Conservation (phyloP, 2,113 vertebrate genomes). For the Paedocypris sp. region DNA sequence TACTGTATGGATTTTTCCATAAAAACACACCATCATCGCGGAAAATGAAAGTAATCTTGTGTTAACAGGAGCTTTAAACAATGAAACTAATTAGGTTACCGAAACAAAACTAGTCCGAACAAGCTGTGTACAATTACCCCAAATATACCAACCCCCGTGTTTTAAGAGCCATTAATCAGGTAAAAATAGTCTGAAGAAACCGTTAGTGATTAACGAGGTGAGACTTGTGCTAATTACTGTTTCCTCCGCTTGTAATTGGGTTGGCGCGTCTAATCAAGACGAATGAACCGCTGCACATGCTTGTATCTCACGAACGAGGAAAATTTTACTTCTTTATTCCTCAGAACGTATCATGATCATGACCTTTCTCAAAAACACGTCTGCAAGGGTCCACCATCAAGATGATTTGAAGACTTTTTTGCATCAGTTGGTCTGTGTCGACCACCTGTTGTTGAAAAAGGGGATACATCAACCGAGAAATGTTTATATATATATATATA, state of each 20-base stretch:
- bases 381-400: background rate
- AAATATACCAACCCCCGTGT: slow-evolving; percentile 77
- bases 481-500: background rate
- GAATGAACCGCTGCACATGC: slow-evolving; percentile 67
- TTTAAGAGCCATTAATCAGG: slow-evolving; percentile 95
- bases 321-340: slow-evolving; percentile 15
- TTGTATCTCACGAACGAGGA: slow-evolving; percentile 13
- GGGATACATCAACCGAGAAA: background rate
- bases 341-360: slow-evolving; percentile 1
- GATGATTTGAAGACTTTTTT: slow-evolving; percentile 11
- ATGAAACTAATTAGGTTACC: slow-evolving; percentile 46
- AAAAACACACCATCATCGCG: too few species aligned
- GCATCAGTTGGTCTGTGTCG: background rate
- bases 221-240: slow-evolving; percentile 98
- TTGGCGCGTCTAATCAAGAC: slow-evolving; percentile 89
- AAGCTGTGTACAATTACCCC: slow-evolving; percentile 89
- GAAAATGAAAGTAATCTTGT: too few species aligned
- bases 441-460: slow-evolving; percentile 11
- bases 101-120: slow-evolving; percentile 63
- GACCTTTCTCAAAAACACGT: slow-evolving; percentile 6
- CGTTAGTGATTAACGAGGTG: slow-evolving; percentile 98
- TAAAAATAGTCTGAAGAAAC: slow-evolving; percentile 95
- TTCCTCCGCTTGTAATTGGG: slow-evolving; percentile 97
- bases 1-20: too few species aligned
- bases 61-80: slow-evolving; percentile 43